phyloP scores from a whole-genome alignment of 1,140 invertebrate species.

The Prorops nasuta region DNA sequence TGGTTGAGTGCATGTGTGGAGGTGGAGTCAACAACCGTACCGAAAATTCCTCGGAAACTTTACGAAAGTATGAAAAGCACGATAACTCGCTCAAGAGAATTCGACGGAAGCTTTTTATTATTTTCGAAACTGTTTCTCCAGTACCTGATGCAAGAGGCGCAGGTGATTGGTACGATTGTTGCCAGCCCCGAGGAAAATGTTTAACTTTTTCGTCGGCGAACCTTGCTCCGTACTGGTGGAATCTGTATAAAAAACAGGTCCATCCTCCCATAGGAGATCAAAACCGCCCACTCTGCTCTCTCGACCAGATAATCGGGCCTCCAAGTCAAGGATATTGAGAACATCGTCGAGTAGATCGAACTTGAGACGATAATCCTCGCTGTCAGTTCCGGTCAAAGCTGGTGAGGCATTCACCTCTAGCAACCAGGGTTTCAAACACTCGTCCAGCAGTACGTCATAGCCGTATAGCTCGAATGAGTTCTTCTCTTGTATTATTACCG shows the following conservation, averaged over 20 bases:
- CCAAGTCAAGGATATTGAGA: slow-evolving; percentile 51
- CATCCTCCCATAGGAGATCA: slow-evolving; percentile 64
- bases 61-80: too few relatives aligned
- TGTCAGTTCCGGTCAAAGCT: slow-evolving; percentile 62
- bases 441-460: slow-evolving; percentile 66
- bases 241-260: slow-evolving; percentile 44
- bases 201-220: slow-evolving; percentile 24
- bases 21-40: too few relatives aligned
- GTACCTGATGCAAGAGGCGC: slow-evolving; percentile 7
- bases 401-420: slow-evolving; percentile 68
- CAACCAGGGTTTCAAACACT: slow-evolving; percentile 63
- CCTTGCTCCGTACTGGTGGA: not conserved
- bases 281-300: slow-evolving; percentile 62
- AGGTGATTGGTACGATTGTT: slow-evolving; percentile 36
- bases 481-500: slow-evolving; percentile 47
- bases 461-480: slow-evolving; percentile 68
- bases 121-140: slow-evolving; percentile 13
- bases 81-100: too few relatives aligned
- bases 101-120: too few relatives aligned
- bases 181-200: slow-evolving; percentile 38
- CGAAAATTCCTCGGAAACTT: too few relatives aligned
- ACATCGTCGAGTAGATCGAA: slow-evolving; percentile 52
- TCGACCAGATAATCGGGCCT: slow-evolving; percentile 51
- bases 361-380: slow-evolving; percentile 56
- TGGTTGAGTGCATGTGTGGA: slow-evolving; percentile 17